Evolutionary conservation across 92 coral and sea anemone species (phyloP), one percentile per base, ranked within the genome.

Genomic region (Virgularia gustaviana): DNA sequence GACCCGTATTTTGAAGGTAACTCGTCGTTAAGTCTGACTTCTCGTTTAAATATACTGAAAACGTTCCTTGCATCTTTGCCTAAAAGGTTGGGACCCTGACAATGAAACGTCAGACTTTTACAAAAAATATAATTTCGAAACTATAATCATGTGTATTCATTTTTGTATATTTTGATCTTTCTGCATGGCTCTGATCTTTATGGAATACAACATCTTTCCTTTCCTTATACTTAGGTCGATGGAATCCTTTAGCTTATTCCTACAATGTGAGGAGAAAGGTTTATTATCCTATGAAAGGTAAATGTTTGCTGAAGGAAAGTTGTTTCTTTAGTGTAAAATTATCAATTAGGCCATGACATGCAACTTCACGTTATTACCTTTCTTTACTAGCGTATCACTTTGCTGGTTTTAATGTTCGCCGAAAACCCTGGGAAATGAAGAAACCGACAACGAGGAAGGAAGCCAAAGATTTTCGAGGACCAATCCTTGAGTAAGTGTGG

Each of bases 391-490:
- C 65, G 13, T 80, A 63, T 42, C 85, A 80, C 29, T 80, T 80
- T 30, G 85, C 75, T 49, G 81, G 85, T 32, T 83, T 84, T 20
- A 61, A 61, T 37, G 85, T 78, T 4, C 86, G 85, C 1, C 83
- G 85, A 4, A 91, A 91, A 59, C 97, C 97, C 8, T 91, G 97
- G 97, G 66, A 63, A 8, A 64, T 66, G 10, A 32, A 61, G 1
- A 88, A 88, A 13, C 82, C 91, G 6, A 85, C 96, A 9, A 86
- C 96, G 54, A 71, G 91, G 37, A 49, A 56, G 31, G 97, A 91
- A 65, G 95, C 91, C 36, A 63, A 51, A 13, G 63, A 66, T 15
- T 91, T 67, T 68, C 59, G 71, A 31, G 75, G 83, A 19, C 91
- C 89, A 23, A 68, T 86, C 20, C 49, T 66, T 11, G 37, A 58